A percentile compares a stretch with the other conserved stretches of the same genome.
phyloP scores from a whole-genome alignment of 2,888 invertebrate genomes.

The Drosophila aldrichi region DNA sequence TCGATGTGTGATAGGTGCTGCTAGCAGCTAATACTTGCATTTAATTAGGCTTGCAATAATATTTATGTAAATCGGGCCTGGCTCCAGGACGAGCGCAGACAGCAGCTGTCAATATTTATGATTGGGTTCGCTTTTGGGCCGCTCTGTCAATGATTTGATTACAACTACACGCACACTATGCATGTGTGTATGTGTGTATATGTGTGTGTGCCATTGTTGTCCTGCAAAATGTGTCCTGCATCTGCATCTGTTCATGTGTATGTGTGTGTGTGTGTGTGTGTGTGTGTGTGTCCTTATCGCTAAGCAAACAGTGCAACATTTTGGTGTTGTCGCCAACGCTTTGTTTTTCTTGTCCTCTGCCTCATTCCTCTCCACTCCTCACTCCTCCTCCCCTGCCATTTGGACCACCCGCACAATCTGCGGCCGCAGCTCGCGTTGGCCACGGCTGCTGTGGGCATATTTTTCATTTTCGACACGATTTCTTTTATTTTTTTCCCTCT shows the following conservation, averaged over 20 bases:
- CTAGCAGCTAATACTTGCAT: conserved; percentile 71
- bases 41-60: conserved; percentile 83
- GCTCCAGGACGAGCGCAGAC: conserved; percentile 54
- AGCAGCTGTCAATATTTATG: conserved; percentile 71
- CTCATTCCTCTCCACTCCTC: no score
- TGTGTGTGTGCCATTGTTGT: conserved; percentile 42
- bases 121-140: conserved; percentile 38
- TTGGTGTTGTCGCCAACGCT: conserved; percentile 67
- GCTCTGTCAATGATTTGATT: conserved; percentile 45
- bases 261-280: conserved; percentile 41
- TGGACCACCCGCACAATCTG: conserved; percentile 75
- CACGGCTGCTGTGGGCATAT: conserved; percentile 41
- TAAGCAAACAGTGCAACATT: conserved; percentile 74
- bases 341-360: conserved; percentile 67
- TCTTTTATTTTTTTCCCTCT: conserved; percentile 11
- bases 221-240: conserved; percentile 39
- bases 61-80: conserved; percentile 79
- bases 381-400: conserved; percentile 1
- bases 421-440: conserved; percentile 24
- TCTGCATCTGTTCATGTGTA: conserved; percentile 33
- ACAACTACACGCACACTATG: conserved; percentile 4
- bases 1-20: neutral
- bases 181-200: neutral
- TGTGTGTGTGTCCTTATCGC: conserved; percentile 67
- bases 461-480: conserved; percentile 39